These are phyloP conservation scores for Gallinago paraguaiae DNA, from an alignment of 2,113 vertebrate genomes.

Conservation along the genomic window DNA sequence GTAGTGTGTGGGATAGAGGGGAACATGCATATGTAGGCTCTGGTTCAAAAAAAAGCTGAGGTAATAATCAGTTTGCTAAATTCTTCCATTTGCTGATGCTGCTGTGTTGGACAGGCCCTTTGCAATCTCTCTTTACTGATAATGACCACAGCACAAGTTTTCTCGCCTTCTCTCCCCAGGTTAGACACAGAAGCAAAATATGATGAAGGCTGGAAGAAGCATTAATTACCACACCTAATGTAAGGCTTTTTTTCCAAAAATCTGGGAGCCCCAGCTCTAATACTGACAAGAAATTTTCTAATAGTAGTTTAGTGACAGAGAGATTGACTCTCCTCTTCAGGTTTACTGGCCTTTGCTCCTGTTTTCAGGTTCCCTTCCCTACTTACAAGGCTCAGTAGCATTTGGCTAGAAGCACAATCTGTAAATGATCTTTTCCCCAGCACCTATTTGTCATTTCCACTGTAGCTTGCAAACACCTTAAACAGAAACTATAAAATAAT, in stretches of 20 bases:
- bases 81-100: neutral
- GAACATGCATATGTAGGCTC: neutral
- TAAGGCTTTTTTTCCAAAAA: neutral
- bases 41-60: neutral
- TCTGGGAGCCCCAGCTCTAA: neutral
- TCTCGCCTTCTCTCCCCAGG: neutral
- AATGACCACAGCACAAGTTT: neutral
- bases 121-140: neutral
- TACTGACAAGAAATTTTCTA: neutral
- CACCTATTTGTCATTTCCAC: neutral
- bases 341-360: neutral
- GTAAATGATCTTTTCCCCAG: neutral
- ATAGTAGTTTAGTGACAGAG: neutral
- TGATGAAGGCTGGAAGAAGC: neutral
- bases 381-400: neutral
- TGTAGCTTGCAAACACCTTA: neutral
- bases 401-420: neutral
- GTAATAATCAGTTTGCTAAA: neutral
- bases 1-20: neutral
- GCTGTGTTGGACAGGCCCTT: neutral
- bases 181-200: neutral
- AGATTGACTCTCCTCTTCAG: neutral
- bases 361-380: neutral
- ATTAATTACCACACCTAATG: neutral
- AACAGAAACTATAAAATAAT: neutral